These are phyloP conservation scores for Macrostomum cliftonense DNA, from an alignment of 2,888 invertebrate species.

Conservation along the genomic window DNA sequence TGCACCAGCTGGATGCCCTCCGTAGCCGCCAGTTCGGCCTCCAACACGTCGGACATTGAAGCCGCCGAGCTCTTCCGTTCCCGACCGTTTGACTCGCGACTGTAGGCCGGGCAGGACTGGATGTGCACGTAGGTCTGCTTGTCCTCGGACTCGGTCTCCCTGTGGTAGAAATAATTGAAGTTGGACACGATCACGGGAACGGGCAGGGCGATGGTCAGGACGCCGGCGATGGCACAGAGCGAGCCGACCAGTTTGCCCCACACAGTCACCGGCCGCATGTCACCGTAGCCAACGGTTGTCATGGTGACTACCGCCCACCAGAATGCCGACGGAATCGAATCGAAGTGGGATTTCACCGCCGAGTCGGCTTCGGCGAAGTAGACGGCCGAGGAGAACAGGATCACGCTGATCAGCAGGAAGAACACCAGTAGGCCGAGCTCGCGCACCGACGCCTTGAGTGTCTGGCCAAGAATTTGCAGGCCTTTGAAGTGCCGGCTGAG, in stretches of 20 bases:
- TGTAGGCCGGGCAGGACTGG: not conserved
- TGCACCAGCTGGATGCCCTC: too few species aligned
- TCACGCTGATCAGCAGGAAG: constrained; percentile 95
- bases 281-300: constrained; percentile 99
- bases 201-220: constrained; percentile 91
- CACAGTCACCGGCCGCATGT: constrained; percentile 95
- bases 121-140: constrained; percentile 12
- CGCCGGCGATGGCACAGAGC: constrained; percentile 95
- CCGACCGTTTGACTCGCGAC: too few species aligned
- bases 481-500: constrained; percentile 97
- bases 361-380: constrained; percentile 86
- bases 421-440: constrained; percentile 97
- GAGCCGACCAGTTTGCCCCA: constrained; percentile 83
- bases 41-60: too few species aligned
- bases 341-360: constrained; percentile 69
- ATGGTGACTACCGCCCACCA: constrained; percentile 82
- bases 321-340: constrained; percentile 82
- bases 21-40: too few species aligned
- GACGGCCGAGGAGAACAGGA: constrained; percentile 81
- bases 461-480: constrained; percentile 91
- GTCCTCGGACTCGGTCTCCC: constrained; percentile 58
- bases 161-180: constrained; percentile 99
- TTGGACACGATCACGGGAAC: constrained; percentile 99
- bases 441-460: constrained; percentile 95
- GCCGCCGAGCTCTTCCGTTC: too few species aligned